Percentiles rank a stretch among this genome's conserved stretches.
These are phyloP conservation scores for Himantopus leucocephalus DNA, from an alignment of 2,113 vertebrate genomes.

Conservation along the genomic window DNA sequence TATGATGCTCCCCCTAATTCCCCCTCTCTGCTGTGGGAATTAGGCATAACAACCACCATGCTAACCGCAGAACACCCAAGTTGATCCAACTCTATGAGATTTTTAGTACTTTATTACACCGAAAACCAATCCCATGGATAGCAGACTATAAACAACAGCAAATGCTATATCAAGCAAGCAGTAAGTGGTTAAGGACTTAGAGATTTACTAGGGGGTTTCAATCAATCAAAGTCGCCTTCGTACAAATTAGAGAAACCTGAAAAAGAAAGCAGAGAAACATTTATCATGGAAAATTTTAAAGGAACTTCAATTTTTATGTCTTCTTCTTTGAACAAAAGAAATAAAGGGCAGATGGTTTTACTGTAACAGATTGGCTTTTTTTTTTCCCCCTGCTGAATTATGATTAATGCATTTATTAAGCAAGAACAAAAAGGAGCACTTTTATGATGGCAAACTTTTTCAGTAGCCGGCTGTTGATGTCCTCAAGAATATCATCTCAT, in stretches of 20 bases:
- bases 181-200: conserved; percentile 66
- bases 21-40: conserved; percentile 84
- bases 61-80: conserved; percentile 94
- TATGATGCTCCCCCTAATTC: conserved; percentile 77
- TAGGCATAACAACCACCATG: conserved; percentile 85
- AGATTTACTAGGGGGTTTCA: conserved; percentile 67
- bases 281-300: conserved; percentile 16
- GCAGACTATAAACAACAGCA: conserved; percentile 79
- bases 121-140: conserved; percentile 76
- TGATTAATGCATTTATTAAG: conserved; percentile 40
- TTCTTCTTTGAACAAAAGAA: conserved; percentile 49
- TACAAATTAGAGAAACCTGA: conserved; percentile 57
- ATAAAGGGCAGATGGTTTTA: conserved; percentile 44
- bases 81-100: conserved; percentile 78
- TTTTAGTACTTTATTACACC: conserved; percentile 74
- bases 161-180: conserved; percentile 69
- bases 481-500: conserved; percentile 10
- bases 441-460: conserved; percentile 13
- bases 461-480: conserved; percentile 35
- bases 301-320: conserved; percentile 4
- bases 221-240: conserved; percentile 65
- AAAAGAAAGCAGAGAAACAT: conserved; percentile 23
- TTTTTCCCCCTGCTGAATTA: conserved; percentile 38
- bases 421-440: conserved; percentile 16
- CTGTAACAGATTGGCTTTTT: background rate